Evolutionary conservation across 2,113 vertebrate genomes (phyloP).

Genomic region (Pangasianodon hypophthalmus): DNA sequence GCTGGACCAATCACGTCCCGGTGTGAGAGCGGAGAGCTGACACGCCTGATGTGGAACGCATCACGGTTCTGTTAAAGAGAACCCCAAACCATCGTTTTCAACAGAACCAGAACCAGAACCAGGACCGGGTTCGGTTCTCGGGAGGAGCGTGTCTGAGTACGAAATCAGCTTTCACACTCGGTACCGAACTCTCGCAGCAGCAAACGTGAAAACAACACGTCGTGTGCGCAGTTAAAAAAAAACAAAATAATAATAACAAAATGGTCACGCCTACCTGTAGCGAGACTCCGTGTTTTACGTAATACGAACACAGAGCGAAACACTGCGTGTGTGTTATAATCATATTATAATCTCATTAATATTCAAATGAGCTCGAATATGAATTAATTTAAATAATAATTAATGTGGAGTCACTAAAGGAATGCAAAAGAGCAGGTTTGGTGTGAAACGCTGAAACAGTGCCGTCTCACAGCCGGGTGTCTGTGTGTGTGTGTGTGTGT

Average conservation of each 20-base stretch:
- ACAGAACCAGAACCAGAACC: not conserved
- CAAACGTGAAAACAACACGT: not conserved
- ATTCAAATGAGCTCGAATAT: not conserved
- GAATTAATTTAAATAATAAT: slow-evolving; percentile 7
- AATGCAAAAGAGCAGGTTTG: slow-evolving; percentile 9
- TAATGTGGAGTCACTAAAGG: not conserved
- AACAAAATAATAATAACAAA: not conserved
- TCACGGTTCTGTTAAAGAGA: not conserved
- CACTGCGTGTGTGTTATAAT: not conserved
- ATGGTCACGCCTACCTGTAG: not conserved
- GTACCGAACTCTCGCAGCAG: not conserved
- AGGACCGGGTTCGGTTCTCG: not conserved
- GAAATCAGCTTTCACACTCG: too few relatives aligned
- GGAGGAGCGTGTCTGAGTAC: too few relatives aligned
- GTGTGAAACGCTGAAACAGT: not conserved
- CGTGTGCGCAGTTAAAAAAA: not conserved
- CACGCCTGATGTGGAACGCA: not conserved
- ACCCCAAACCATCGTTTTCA: not conserved
- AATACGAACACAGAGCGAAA: not conserved
- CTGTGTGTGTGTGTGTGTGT: slow-evolving; percentile 12
- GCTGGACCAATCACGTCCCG: not conserved
- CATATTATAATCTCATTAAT: not conserved
- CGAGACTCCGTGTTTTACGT: not conserved
- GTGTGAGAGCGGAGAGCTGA: not conserved
- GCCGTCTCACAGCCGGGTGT: slow-evolving; percentile 10